Base-by-base conservation (phyloP, 2,888 invertebrate genomes). In the Branchipolynoe longqiensis region DNA sequence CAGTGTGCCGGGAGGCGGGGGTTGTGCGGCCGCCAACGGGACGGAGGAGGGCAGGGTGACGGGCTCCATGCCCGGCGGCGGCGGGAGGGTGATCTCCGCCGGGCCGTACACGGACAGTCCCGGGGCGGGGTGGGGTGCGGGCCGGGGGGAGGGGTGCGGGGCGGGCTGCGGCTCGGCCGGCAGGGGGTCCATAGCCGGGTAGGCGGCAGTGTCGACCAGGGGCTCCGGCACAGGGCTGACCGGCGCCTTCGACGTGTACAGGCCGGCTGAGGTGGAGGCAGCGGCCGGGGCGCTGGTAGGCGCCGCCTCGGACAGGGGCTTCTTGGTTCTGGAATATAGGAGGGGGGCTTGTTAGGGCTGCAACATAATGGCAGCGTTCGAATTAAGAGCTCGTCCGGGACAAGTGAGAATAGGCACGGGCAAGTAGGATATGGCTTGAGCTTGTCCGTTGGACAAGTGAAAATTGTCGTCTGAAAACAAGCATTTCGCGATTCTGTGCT, bases 41-140 rank as follows among this genome's bases (percentile, higher is more conserved):
- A 31, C 6, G 88, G 83, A 36, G 33, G 86, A 69, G 18, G 91
- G 90, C 31, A 91, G 88, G n/a, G 89, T 89, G 12, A 91, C 91
- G 4, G 92, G 91, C 85, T 92, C 91, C 6, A 90, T 88, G 18
- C 91, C 91, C 6, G 92, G 92, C 31, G 91, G 91, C 74, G 91
- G 91, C n/a, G 91, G 92, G 62, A 90, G 86, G 38, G 87, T 87
- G n/a, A 86, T 82, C 54, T 88, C 85, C 31, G 86, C 1, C 18
- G 73, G n/a, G 69, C 25, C 33, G 14, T 78, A 48, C 28, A 62
- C 62, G 18, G n/a, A n/a, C n/a, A n/a, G n/a, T n/a, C n/a, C n/a
- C n/a, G n/a, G n/a, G 33, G 73, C 73, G 25, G 62, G 62, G n/a
- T n/a, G n/a, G 8, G 25, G 6, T 62, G 73, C 14, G 87, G 64